Conservation (phyloP, 2,113 vertebrate genomes). For the Gobio gobio region DNA sequence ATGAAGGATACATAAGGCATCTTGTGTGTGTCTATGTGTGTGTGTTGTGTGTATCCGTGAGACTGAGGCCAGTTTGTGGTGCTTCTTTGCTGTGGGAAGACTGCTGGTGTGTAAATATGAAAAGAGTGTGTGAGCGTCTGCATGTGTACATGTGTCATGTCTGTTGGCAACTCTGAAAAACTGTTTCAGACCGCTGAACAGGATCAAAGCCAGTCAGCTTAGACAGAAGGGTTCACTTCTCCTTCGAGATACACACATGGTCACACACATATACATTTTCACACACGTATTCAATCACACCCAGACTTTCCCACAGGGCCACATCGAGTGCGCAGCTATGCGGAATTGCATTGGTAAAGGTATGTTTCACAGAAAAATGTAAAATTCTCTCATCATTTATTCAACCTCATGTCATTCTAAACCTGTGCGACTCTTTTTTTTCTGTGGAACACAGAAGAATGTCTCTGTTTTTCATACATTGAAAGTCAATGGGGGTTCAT, state of each 20-base stretch:
- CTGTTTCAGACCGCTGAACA: slow-evolving; percentile 55
- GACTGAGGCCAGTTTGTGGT: slow-evolving; percentile 39
- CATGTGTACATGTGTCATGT: slow-evolving; percentile 26
- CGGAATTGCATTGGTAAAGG: neutral
- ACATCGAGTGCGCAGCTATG: neutral
- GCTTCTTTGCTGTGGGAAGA: slow-evolving; percentile 53
- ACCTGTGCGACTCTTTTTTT: neutral
- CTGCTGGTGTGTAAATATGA: slow-evolving; percentile 48
- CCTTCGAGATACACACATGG: slow-evolving; percentile 17
- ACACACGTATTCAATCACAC: slow-evolving; percentile 38
- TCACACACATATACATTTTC: slow-evolving; percentile 44
- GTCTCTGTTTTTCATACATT: neutral
- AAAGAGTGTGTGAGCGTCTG: slow-evolving; percentile 24
- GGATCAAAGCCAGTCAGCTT: slow-evolving; percentile 53
- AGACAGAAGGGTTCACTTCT: slow-evolving; percentile 46
- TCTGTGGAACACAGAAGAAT: neutral
- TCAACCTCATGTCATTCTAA: neutral
- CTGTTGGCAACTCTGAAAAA: slow-evolving; percentile 40
- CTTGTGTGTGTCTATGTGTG: slow-evolving; percentile 32
- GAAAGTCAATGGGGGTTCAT: neutral
- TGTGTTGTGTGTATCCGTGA: slow-evolving; percentile 10
- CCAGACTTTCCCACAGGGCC: slow-evolving; percentile 47
- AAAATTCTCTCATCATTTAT: neutral
- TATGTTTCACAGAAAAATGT: neutral
- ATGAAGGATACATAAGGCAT: slow-evolving; percentile 37